Evolutionary conservation across 2,888 invertebrate genomes (phyloP), one percentile per base, ranked within the genome.

Genomic region (Drosophila neonasuta): DNA sequence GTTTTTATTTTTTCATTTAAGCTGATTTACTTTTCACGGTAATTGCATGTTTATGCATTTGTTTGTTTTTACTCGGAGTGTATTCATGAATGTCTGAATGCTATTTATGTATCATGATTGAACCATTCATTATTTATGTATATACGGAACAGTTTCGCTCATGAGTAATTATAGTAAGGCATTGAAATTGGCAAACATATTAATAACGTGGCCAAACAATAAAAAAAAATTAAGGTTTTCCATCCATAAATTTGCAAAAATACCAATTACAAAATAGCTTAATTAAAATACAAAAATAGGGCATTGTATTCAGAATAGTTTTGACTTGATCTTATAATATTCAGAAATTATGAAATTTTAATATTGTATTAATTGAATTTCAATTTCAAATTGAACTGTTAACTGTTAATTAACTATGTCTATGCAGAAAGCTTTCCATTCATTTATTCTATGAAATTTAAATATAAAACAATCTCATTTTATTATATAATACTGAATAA

Each of bases 11-110:
- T 54, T 49, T 71, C 24, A 60, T 63, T 63, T 64, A 67, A 76
- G 67, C 77, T 72, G 62, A 60, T 73, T 73, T 76, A 66, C 66
- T 55, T 56, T 39, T 58, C 36, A 54, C 50, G 15, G 45, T 57
- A 56, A 34, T 57, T 36, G 70, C 34, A 13, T 52, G 45, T 52
- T 39, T 71, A 20, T 51, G 36, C 13, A 15, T 41, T 34, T 30
- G 34, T 44, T 42, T 56, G 30, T 42, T 44, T 30, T 39, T 9
- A 44, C 44, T 13, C 20, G 10, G 7, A 44, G 17, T 34, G 6
- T 34, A 55, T 55, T 39, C 17, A 36, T 34, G 32, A 54, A 8
- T 42, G 34, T 1, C 30, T 13, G 30, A 58, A 17, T 51, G 20
- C 11, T 8, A 41, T 39, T 39, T 39, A 39, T 13, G 13, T 13